These are phyloP conservation scores for Netelia fuscicornis DNA, from an alignment of 2,888 invertebrate genomes.

Conservation along the genomic window DNA sequence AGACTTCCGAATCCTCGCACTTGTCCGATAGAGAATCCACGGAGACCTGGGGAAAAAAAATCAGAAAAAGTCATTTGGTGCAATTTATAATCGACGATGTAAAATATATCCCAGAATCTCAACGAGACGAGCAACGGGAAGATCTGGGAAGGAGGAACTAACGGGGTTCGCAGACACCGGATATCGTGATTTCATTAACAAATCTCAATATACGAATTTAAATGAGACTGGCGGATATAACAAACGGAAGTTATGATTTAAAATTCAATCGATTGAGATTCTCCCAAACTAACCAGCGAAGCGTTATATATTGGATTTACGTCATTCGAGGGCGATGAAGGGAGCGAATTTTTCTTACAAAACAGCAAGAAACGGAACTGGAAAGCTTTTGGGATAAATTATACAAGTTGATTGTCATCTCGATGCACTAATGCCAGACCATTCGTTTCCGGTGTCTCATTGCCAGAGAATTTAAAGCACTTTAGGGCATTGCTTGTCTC, in stretches of 20 bases:
- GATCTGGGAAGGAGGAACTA: neutral
- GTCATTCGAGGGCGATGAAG: constrained; percentile 39
- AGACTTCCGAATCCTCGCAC: constrained; percentile 71
- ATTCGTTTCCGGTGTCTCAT: constrained; percentile 63
- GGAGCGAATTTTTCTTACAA: constrained; percentile 8
- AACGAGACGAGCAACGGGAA: neutral
- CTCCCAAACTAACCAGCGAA: constrained; percentile 21
- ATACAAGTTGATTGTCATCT: constrained; percentile 42
- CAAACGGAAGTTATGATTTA: constrained; percentile 71
- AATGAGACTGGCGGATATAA: constrained; percentile 67
- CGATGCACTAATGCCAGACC: constrained; percentile 24
- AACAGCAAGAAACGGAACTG: constrained; percentile 52
- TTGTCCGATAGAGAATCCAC: constrained; percentile 73
- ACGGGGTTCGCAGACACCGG: constrained; percentile 65
- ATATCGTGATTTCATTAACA: constrained; percentile 76
- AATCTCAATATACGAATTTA: constrained; percentile 44
- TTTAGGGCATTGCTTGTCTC: neutral
- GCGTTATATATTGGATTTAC: constrained; percentile 53
- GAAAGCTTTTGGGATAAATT: constrained; percentile 37
- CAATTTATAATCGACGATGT: neutral
- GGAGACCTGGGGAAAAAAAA: constrained; percentile 70
- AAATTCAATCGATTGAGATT: constrained; percentile 68
- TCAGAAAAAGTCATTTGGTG: neutral
- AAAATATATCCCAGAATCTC: neutral
- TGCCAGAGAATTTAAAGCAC: neutral